Conservation (phyloP, 1,140 invertebrate genomes). For the Drosophila erecta region DNA sequence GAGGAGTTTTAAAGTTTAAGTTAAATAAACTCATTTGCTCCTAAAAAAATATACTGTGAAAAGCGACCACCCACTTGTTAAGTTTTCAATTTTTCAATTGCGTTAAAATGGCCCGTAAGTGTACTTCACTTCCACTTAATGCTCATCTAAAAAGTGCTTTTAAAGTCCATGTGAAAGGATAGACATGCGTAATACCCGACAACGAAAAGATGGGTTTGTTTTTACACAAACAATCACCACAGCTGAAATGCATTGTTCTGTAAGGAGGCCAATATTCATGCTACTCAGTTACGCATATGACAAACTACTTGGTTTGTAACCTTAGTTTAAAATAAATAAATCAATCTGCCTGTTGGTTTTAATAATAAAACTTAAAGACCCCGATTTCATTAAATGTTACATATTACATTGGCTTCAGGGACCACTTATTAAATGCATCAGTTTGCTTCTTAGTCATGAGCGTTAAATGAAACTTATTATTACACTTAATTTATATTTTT, state of each 20-base stretch:
- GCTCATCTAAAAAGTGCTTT: conserved; percentile 49
- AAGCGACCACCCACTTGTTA: too few species aligned
- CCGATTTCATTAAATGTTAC: neutral
- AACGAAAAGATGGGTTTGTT: conserved; percentile 12
- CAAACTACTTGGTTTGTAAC: conserved; percentile 4
- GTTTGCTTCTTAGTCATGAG: too few species aligned
- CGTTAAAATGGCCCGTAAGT: conserved; percentile 48
- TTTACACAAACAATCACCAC: conserved; percentile 53
- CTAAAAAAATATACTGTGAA: too few species aligned
- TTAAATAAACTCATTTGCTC: too few species aligned
- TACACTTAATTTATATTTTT: conserved; percentile 12
- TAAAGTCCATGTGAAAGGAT: conserved; percentile 41
- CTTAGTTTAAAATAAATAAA: neutral
- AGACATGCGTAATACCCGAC: conserved; percentile 29
- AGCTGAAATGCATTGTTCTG: conserved; percentile 59
- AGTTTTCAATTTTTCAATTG: conserved; percentile 26
- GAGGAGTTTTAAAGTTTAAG: too few species aligned
- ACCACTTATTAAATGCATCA: too few species aligned
- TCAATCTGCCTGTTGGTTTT: neutral
- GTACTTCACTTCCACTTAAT: conserved; percentile 40
- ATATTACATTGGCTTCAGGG: conserved; percentile 4
- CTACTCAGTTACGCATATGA: conserved; percentile 60
- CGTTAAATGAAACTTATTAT: too few species aligned
- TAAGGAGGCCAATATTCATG: conserved; percentile 57
- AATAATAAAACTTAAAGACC: conserved; percentile 18